A percentile compares a stretch with the other conserved stretches of the same genome.
Conservation (phyloP, 1,140 invertebrate genomes). For the Caenorhabditis tropicalis region DNA sequence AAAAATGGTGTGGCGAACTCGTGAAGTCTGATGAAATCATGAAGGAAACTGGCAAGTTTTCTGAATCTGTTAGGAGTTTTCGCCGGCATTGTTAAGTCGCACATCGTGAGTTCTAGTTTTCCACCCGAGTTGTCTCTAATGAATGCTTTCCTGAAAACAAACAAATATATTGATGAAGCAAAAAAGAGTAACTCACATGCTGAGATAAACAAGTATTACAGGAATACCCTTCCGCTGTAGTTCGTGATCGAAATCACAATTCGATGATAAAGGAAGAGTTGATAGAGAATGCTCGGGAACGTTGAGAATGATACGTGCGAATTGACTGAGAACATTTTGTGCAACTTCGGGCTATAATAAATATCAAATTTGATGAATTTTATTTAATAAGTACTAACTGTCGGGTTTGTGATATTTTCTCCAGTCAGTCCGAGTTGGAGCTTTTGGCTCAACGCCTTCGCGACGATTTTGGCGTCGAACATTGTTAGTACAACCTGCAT, state of each 20-base stretch:
- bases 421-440: neutral
- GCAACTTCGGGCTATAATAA: neutral
- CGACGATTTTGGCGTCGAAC: neutral
- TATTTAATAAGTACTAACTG: neutral
- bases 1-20: neutral
- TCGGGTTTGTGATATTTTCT: neutral
- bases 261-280: neutral
- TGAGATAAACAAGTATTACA: neutral
- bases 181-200: neutral
- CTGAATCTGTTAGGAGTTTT: neutral
- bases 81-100: neutral
- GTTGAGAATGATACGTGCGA: neutral
- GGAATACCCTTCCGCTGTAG: neutral
- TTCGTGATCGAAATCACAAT: neutral
- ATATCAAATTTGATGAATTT: neutral
- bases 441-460: neutral
- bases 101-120: conserved; percentile 8
- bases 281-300: neutral
- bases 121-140: neutral
- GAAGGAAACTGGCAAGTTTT: neutral
- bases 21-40: neutral
- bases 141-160: conserved; percentile 17
- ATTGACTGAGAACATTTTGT: neutral
- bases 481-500: neutral
- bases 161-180: neutral